Conservation (phyloP, 2,113 vertebrate genomes). For the Pomatostomus ruficeps region DNA sequence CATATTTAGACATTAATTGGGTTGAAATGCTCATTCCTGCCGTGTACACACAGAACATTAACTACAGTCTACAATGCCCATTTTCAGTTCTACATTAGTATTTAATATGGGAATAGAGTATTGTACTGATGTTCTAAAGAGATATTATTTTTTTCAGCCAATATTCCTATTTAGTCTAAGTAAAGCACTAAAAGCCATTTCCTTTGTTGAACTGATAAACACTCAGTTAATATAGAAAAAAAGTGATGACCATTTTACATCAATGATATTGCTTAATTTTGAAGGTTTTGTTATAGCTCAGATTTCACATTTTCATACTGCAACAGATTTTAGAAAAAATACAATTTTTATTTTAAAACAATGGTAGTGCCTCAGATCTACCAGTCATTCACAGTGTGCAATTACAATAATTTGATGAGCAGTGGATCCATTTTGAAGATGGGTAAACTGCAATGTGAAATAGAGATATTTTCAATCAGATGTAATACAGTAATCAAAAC, state of each 20-base stretch:
- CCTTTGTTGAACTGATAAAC: background rate
- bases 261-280: background rate
- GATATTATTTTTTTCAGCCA: background rate
- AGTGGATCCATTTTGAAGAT: background rate
- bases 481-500: background rate
- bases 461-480: background rate
- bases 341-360: background rate
- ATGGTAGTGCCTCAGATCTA: background rate
- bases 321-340: background rate
- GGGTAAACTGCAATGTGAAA: background rate
- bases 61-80: background rate
- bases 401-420: background rate
- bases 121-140: background rate
- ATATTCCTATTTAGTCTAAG: background rate
- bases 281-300: background rate
- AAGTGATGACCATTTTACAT: background rate
- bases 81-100: background rate
- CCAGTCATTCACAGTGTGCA: background rate
- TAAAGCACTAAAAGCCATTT: background rate
- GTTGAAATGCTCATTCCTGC: background rate
- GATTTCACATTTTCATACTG: background rate
- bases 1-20: background rate
- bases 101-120: background rate
- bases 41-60: background rate
- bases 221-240: background rate